Conservation (phyloP, 2,797 vertebrate genomes). For the Danio kyathit region DNA sequence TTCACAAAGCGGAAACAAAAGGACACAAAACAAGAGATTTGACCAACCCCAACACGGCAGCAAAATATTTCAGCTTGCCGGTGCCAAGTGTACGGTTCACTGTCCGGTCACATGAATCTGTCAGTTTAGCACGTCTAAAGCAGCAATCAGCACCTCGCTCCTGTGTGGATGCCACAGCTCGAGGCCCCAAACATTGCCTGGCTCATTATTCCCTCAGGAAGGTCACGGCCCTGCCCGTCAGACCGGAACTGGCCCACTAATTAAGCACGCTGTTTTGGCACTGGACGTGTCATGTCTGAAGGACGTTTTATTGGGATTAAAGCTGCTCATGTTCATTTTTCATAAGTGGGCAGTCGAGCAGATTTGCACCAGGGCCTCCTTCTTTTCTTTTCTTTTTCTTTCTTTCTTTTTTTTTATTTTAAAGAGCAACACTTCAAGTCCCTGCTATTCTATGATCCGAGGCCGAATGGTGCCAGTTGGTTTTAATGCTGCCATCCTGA, state of each 20-base stretch:
- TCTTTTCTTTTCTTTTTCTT: neutral
- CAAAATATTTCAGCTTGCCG: constrained; percentile 63
- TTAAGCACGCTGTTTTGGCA: constrained; percentile 78
- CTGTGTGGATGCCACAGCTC: constrained; percentile 66
- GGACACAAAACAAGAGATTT: constrained; percentile 64
- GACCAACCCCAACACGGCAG: constrained; percentile 54
- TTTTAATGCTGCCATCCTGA: neutral
- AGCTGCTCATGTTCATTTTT: constrained; percentile 65
- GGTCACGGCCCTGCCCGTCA: constrained; percentile 75
- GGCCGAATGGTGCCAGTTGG: neutral
- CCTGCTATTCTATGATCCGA: constrained; percentile 1
- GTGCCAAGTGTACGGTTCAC: constrained; percentile 76
- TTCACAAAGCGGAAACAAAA: constrained; percentile 71
- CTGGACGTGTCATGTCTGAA: constrained; percentile 72
- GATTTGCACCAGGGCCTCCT: constrained; percentile 26
- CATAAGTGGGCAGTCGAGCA: constrained; percentile 58
- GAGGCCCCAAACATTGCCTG: constrained; percentile 74
- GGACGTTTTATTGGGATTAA: constrained; percentile 73
- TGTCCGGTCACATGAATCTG: constrained; percentile 77
- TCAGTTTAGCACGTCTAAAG: constrained; percentile 73
- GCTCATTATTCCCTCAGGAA: constrained; percentile 76
- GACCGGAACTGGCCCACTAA: constrained; percentile 76
- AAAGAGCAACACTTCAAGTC: neutral
- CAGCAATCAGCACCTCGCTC: constrained; percentile 68
- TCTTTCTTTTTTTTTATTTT: neutral